Base-by-base conservation (phyloP, 1,140 invertebrate genomes). In the Apis laboriosa region DNA sequence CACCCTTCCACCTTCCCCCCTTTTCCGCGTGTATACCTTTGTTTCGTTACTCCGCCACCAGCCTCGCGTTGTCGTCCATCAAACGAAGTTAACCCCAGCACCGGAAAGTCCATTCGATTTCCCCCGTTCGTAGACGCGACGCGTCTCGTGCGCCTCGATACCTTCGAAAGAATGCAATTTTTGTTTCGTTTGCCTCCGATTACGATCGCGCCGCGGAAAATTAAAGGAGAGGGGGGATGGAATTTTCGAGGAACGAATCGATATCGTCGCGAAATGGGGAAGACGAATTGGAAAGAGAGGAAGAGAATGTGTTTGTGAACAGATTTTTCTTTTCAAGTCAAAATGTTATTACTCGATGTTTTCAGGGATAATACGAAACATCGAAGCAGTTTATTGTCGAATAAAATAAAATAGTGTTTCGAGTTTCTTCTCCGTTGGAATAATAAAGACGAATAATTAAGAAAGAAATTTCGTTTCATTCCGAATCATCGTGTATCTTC, bases 51-150 rank as follows among this genome's bases (percentile, higher is more conserved):
- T 75, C 73, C 34, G 34, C 34, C 34, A 67, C 64, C 67, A 60
- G 21, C 56, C 43, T 66, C 82, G 63, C 60, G 43, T 66, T 24
- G 49, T 76, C 70, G 34, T 67, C 66, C 63, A 66, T 72, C 64
- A 78, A 86, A 87, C 60, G 81, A 87, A 84, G 66, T 66, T 56
- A 74, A 77, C 24, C 82, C 56, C 15, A 61, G 56, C 81, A 80
- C 76, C 77, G 67, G 76, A 80, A 86, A 83, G 71, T 84, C 85
- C 81, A 77, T 77, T 84, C 77, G 85, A 77, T 87, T 84, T 80
- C 68, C 78, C 12, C 4, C 3, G 13, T 7, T 56, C 53, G 51
- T 58, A 61, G 19, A 53, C 21, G 34, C 21, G 28, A 68, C 61
- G 24, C 43, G 13, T 61, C 15, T 8, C 13, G 13, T 24, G 55